Percentiles rank a stretch among this genome's conserved stretches.
These are phyloP conservation scores for Folsomia manolachei DNA, from an alignment of 2,888 invertebrate genomes.

Conservation along the genomic window DNA sequence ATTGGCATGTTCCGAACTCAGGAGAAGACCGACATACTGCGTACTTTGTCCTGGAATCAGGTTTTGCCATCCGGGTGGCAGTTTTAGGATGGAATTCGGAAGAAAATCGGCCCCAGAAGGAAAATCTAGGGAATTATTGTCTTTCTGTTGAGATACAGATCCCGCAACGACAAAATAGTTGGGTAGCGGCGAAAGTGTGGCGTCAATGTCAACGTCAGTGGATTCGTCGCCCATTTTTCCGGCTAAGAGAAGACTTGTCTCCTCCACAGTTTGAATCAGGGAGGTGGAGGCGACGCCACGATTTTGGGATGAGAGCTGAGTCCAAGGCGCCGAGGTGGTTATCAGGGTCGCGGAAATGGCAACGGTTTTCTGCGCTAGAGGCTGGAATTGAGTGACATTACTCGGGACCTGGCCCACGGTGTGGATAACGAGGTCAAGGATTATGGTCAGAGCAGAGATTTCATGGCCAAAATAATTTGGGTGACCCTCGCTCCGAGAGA, in stretches of 20 bases:
- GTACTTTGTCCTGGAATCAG: slow-evolving; percentile 19
- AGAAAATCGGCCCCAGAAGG: neutral
- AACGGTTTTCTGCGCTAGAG: slow-evolving; percentile 27
- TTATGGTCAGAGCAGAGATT: slow-evolving; percentile 27
- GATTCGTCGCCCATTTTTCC: slow-evolving; percentile 9
- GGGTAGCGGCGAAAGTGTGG: neutral
- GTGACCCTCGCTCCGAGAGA: neutral
- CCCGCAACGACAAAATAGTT: slow-evolving; percentile 27
- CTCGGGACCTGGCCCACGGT: slow-evolving; percentile 8
- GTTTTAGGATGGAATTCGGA: slow-evolving; percentile 28
- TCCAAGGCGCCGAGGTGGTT: slow-evolving; percentile 29
- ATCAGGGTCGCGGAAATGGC: neutral
- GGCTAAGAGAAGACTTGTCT: slow-evolving; percentile 29
- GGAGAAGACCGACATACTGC: slow-evolving; percentile 35
- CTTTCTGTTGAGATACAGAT: slow-evolving; percentile 7
- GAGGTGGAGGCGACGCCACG: slow-evolving; percentile 24
- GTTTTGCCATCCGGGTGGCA: slow-evolving; percentile 34
- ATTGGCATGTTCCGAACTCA: slow-evolving; percentile 26
- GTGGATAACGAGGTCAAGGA: slow-evolving; percentile 23
- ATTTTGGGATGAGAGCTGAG: no score
- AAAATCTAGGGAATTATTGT: slow-evolving; percentile 17
- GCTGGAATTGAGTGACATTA: slow-evolving; percentile 11
- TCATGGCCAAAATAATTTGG: slow-evolving; percentile 46
- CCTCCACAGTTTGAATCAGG: slow-evolving; percentile 29
- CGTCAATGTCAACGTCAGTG: neutral